Evolutionary conservation across 2,113 vertebrate genomes (phyloP), one percentile per base, ranked within the genome.

Genomic region (Zosterops japonicus): DNA sequence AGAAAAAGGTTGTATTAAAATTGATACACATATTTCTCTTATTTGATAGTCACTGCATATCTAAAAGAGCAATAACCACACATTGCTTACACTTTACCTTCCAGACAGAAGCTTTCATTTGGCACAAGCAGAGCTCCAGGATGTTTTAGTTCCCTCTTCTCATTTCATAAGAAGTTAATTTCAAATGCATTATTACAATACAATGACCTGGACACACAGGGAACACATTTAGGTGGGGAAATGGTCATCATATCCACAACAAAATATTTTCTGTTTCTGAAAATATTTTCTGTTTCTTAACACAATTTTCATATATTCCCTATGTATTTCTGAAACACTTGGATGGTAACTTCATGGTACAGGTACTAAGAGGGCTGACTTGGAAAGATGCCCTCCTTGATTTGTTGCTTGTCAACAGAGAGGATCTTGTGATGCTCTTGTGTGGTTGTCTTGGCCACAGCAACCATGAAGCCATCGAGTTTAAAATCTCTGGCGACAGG

Each of bases 381-480:
- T 0, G 0, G 33, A 69, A 86, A 76, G 31, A 59, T 18, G 13
- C 33, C 18, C 46, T 77, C 46, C 55, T 60, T 60, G 39, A 33
- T 46, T 46, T 60, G 22, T 53, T 69, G 18, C 55, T 46, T 33
- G 46, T 28, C 55, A 60, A 28, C 33, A 46, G 55, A 87, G 55
- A 69, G 22, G 39, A 52, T 77, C 46, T 49, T 56, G 42, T 56
- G 60, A 65, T 41, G 6, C 42, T 56, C 50, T 35, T 49, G n/a
- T 5, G 8, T 46, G 46, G 39, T n/a, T 77, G 22, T 53, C 55
- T 77, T 60, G 33, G 55, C 55, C 55, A 60, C 39, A 68, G 46
- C 1, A 0, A 69, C 39, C 22, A 33, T 60, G 55, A 46, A 69
- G 39, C 39, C 23, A 60, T 46, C 0, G 0, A 46, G 33, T 77